These are phyloP conservation scores for Alosa sapidissima DNA, from an alignment of 2,797 vertebrate species.

Conservation along the genomic window DNA sequence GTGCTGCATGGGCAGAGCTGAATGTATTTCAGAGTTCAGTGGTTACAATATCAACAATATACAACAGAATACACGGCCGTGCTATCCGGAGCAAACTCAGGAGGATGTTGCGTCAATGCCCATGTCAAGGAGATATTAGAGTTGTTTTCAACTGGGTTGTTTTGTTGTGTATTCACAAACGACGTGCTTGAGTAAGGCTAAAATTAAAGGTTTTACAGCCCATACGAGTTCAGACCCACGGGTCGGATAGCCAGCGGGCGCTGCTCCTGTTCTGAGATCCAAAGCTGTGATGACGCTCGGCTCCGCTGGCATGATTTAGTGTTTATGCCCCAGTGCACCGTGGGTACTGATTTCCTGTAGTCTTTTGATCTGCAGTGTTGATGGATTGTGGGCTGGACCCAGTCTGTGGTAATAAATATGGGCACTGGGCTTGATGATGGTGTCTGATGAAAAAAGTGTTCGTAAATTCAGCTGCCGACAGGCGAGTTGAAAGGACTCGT, in stretches of 20 bases:
- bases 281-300: background rate
- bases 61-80: too few relatives aligned
- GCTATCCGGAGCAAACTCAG: too few relatives aligned
- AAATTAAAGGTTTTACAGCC: too few relatives aligned
- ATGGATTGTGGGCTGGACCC: background rate
- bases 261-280: background rate
- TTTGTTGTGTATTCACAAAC: too few relatives aligned
- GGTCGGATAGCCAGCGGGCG: too few relatives aligned
- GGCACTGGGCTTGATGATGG: background rate
- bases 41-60: too few relatives aligned
- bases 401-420: background rate
- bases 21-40: too few relatives aligned
- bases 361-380: background rate
- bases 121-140: too few relatives aligned
- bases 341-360: background rate
- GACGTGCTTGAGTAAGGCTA: too few relatives aligned
- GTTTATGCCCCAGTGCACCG: background rate
- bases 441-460: background rate
- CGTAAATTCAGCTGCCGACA: background rate
- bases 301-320: background rate
- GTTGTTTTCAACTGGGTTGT: too few relatives aligned
- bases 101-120: too few relatives aligned
- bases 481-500: background rate
- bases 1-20: too few relatives aligned
- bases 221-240: background rate